Percentiles rank a stretch among this genome's conserved stretches.
Evolutionary conservation across 2,113 vertebrate species (phyloP).

Genomic region (Alaudala cheleensis): DNA sequence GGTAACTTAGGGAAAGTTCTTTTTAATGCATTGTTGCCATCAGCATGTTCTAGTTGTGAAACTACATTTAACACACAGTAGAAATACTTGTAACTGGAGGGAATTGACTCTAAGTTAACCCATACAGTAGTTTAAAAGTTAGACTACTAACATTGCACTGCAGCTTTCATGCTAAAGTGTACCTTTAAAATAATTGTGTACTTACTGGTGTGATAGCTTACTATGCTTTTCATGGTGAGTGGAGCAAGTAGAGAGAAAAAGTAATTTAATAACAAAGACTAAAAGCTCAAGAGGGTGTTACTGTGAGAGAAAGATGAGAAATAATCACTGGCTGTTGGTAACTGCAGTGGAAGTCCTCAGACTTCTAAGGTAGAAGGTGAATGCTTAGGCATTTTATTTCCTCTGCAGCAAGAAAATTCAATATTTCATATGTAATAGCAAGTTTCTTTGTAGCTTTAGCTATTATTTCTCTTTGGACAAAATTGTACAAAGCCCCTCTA

Average conservation of each 20-base stretch:
- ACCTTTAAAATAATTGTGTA: neutral
- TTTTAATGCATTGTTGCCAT: slow-evolving; percentile 28
- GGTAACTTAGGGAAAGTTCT: slow-evolving; percentile 63
- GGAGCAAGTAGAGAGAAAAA: neutral
- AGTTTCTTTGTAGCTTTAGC: neutral
- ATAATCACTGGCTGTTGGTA: neutral
- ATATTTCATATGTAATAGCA: neutral
- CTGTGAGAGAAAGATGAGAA: neutral
- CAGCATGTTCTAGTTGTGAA: slow-evolving; percentile 53
- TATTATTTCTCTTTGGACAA: neutral
- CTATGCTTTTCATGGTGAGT: neutral
- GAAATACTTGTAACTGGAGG: slow-evolving; percentile 16
- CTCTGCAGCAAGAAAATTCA: neutral
- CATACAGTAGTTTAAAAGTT: slow-evolving; percentile 2
- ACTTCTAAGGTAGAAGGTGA: neutral
- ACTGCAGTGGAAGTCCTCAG: neutral
- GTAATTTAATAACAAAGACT: neutral
- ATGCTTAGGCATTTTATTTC: neutral
- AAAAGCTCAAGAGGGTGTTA: neutral
- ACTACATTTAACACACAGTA: slow-evolving; percentile 25
- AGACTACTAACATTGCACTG: slow-evolving; percentile 45
- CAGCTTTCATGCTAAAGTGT: slow-evolving; percentile 38
- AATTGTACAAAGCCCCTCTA: neutral
- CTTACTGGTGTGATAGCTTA: slow-evolving; percentile 38
- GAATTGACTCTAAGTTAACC: slow-evolving; percentile 27